Percentiles rank a stretch among this genome's conserved stretches.
phyloP scores from a whole-genome alignment of 2,797 vertebrate genomes.

The Anisognathus igniventris region DNA sequence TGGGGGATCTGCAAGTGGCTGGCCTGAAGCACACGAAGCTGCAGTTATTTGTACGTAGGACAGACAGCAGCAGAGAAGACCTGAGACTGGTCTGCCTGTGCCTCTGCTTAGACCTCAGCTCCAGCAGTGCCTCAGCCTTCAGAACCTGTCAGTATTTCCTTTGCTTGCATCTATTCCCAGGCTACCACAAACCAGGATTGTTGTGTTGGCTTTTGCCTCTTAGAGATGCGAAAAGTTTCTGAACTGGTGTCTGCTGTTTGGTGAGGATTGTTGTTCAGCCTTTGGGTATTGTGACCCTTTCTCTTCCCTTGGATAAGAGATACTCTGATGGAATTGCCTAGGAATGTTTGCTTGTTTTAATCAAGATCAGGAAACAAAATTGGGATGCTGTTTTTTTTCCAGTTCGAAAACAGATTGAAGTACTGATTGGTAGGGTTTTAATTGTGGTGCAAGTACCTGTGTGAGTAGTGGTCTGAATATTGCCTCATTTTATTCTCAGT shows the following conservation, averaged over 20 bases:
- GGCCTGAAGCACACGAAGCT: not conserved
- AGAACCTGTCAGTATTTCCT: not conserved
- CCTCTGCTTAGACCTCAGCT: not conserved
- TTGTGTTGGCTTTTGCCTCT: not conserved
- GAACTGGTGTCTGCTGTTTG: not conserved
- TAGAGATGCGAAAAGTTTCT: not conserved
- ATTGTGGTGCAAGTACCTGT: fast-evolving
- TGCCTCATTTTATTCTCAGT: not conserved
- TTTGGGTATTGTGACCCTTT: not conserved
- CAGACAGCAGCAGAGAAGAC: not conserved
- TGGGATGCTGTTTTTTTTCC: not conserved
- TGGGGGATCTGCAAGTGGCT: not conserved
- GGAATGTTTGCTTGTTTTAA: not conserved
- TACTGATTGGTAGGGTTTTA: not conserved
- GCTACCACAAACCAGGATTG: not conserved
- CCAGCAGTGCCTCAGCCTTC: not conserved
- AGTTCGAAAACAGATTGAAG: not conserved
- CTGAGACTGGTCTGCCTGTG: not conserved
- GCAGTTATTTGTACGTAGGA: not conserved
- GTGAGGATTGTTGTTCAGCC: not conserved
- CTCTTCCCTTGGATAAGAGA: not conserved
- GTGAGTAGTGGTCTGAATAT: not conserved
- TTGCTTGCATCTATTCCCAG: not conserved
- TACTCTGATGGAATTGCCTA: not conserved
- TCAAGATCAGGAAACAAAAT: not conserved